Evolutionary conservation across 2,888 invertebrate genomes (phyloP), one percentile per base, ranked within the genome.

Genomic region (Bursaphelenchus okinawaensis): DNA sequence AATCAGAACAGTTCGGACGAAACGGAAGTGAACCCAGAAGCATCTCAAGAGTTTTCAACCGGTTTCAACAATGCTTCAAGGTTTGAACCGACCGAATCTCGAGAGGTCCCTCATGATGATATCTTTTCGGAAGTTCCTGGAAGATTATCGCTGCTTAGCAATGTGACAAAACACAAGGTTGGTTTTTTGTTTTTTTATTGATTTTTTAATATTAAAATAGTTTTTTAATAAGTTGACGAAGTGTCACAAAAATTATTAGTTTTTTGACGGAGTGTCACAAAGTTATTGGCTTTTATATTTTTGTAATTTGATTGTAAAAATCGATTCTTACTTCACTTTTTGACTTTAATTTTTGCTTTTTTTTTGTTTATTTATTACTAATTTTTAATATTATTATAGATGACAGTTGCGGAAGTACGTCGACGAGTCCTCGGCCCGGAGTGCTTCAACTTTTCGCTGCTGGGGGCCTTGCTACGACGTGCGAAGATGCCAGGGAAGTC

Each of bases 401-500:
- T 73, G 74, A 64, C 75, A 12, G 73, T 73, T 31, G 73, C 75
- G 22, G 73, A 73, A 74, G 73, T 73, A 7, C 75, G 73, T 0
- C 68, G 73, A 9, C 75, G 75, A 29, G 50, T 76, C 26, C 58
- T 72, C 55, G 75, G 73, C 22, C 75, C 75, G 6, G 73, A 76
- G 50, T 63, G 73, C 9, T 73, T 73, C 65, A 76, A 76, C 63
- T 72, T 72, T 57, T 68, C 56, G 24, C 54, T 73, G n/a, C 60
- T 73, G 12, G 73, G 73, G 7, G 73, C 73, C 1, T 60, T 73
- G 22, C 54, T 73, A 19, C 66, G 73, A 4, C 61, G 73, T 4
- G 73, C 73, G n/a, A 73, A 73, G 56, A 73, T 73, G 73, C 73
- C 73, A n/a, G 73, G 76, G 52, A 73, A 73, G 57, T 73, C 72